Base-by-base conservation (phyloP, 2,113 vertebrate genomes). In the Carlito syrichta region DNA sequence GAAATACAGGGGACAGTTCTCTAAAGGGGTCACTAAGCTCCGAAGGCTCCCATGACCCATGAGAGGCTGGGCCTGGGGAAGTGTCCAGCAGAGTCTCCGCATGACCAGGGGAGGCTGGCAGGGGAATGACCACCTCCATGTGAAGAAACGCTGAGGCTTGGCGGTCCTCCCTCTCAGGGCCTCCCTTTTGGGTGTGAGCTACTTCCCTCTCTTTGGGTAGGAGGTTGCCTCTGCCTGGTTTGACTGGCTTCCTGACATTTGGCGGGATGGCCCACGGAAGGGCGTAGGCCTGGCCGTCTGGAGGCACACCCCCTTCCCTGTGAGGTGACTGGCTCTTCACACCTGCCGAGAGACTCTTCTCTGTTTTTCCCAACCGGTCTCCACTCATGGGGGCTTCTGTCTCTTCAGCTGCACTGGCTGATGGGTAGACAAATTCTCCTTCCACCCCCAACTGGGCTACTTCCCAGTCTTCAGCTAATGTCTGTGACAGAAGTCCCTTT, bases 91-190 rank as follows among this genome's bases (percentile, higher is more conserved):
- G 38, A 86, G 79, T 60, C 25, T 35, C 40, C 27, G 25, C 32
- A 50, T 96, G 93, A 94, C 0, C 0, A 10, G 94, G 52, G 32
- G 85, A 95, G n/a, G 56, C 25, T 17, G 89, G 74, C 0, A 63
- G 35, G 0, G 71, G 58, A 0, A 93, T 93, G 96, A 98, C 95
- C 45, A 95, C 97, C 95, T 98, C 98, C 97, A 97, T 98, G 83
- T 98, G 98, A 94, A 98, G 98, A 94, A 98, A 74, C 2, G 89
- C 40, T 77, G 96, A 94, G 74, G 78, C 94, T 92, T 97, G 86
- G 3, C 81, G 95, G 79, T 97, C 96, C 63, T 89, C 40, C 0
- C 1, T 6, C n/a, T 30, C n/a, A n/a, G 74, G 16, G 40, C 12
- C 83, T 90, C 48, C 45, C 71, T 95, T 76, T 38, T 62, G 8